phyloP scores from a whole-genome alignment of 2,888 invertebrate genomes.

The Drosophila falleni region DNA sequence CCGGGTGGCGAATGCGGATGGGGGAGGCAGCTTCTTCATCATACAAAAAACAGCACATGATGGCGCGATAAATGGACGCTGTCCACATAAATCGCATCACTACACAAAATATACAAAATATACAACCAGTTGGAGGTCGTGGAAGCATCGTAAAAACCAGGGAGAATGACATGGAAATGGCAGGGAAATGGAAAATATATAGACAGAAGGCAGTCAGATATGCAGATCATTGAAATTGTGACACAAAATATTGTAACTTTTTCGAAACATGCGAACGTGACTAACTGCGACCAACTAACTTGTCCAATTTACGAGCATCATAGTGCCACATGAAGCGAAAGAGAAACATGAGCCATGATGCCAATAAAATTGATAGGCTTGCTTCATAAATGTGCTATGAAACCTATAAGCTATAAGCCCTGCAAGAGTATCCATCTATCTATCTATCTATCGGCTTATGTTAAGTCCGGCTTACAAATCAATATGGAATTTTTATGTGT shows the following conservation, averaged over 20 bases:
- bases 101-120: conserved; percentile 24
- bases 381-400: conserved; percentile 43
- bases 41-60: conserved; percentile 52
- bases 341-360: conserved; percentile 63
- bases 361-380: conserved; percentile 56
- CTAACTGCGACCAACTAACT: conserved; percentile 61
- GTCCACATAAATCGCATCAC: conserved; percentile 63
- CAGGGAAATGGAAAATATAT: conserved; percentile 34
- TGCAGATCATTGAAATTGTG: conserved; percentile 69
- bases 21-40: conserved; percentile 12
- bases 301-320: conserved; percentile 61
- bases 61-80: conserved; percentile 71
- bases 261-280: conserved; percentile 55
- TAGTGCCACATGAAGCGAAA: conserved; percentile 54
- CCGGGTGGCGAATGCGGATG: conserved; percentile 14
- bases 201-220: conserved; percentile 39
- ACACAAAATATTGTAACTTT: conserved; percentile 42
- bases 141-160: conserved; percentile 21
- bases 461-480: conserved; percentile 31
- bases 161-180: conserved; percentile 18
- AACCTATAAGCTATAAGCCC: conserved; percentile 36
- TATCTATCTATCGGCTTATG: conserved; percentile 3
- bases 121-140: conserved; percentile 25
- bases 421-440: conserved; percentile 4
- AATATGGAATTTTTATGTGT: conserved; percentile 44